Base-by-base conservation (phyloP, 2,113 vertebrate species). In the Laticauda laticaudata region DNA sequence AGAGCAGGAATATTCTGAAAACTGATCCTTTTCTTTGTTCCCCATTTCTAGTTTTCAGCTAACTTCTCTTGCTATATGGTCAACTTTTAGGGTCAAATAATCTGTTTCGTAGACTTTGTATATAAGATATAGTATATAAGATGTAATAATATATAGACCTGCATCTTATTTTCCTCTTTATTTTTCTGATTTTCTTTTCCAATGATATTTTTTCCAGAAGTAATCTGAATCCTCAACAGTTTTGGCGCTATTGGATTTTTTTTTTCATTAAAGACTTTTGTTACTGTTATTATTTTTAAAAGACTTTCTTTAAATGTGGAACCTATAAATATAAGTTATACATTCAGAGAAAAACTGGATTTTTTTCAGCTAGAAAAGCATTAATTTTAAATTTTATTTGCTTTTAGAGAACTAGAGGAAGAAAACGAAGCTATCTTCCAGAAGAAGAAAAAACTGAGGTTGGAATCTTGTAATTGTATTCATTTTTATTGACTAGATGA, bases 371-470 rank as follows among this genome's bases (percentile, higher is more conserved):
- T 90, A 39, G 7, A 43, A 56, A 86, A 23, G 15, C 90, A 88
- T 0, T 94, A 93, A 95, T 92, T 95, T 95, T 94, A 88, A 94
- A 94, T 95, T 96, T 2, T 96, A 91, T 95, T 97, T 96, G 95
- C 86, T 97, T 97, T 91, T 97, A 99, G 99, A 99, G 99, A 98
- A 99, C 99, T 97, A 98, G 99, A 98, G 99, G 99, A 94, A 98
- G 99, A 97, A 99, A 99, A 97, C 97, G 99, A 97, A 98, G 98
- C 93, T 98, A 98, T 93, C 96, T 99, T 94, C 98, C 98, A 61
- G 99, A 99, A 90, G 99, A 99, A 64, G 99, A 99, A 92, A 99
- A 99, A 96, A 95, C 97, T 43, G 99, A 99, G 99, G 99, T 98
- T 97, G 96, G 97, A 97, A 95, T 96, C 96, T 95, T 75, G 86